Base-by-base conservation (phyloP, 2,113 vertebrate species). In the Carollia perspicillata region DNA sequence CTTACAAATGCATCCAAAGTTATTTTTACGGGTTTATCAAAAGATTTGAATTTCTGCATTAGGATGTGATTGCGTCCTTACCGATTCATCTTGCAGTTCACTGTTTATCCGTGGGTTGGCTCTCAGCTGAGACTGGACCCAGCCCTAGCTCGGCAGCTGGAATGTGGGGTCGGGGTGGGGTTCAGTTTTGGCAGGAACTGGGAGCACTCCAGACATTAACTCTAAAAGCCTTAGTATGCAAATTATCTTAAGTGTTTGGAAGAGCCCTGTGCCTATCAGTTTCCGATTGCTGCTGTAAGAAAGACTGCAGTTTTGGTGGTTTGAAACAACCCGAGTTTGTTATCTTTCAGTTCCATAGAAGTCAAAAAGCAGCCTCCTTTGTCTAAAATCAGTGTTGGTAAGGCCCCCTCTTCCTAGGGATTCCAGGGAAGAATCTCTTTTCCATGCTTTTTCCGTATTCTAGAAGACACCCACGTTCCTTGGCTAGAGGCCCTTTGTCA, bases 201-300 rank as follows among this genome's bases (percentile, higher is more conserved):
- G 10, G n/a, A 16, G 11, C 1, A 2, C 26, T 18, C 6, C 4
- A 58, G 47, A 2, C 18, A 44, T 3, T 26, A 63, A 3, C 22
- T 66, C 14, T 37, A n/a, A 91, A 26, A 18, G 18, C 26, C 7
- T 3, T 14, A 55, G 10, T 17, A 63, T 53, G 47, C 10, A 33
- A 26, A 17, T 40, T 14, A 42, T 44, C 26, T 30, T 23, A n/a
- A 8, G 8, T 22, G 17, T 23, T 26, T 28, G 1, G 6, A 16
- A 51, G 3, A 49, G 22, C 55, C 4, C 23, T 42, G 17, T 0
- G 2, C 1, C 8, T 44, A 3, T 60, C 74, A 14, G 18, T 72
- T 72, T 68, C 28, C 44, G 14, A 4, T 37, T 40, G 33, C 28
- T 47, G 6, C 26, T 51, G 5, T n/a, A 74, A 78, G 20, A 74